Conservation (phyloP, 2,113 vertebrate species). For the Corynorhinus townsendii region DNA sequence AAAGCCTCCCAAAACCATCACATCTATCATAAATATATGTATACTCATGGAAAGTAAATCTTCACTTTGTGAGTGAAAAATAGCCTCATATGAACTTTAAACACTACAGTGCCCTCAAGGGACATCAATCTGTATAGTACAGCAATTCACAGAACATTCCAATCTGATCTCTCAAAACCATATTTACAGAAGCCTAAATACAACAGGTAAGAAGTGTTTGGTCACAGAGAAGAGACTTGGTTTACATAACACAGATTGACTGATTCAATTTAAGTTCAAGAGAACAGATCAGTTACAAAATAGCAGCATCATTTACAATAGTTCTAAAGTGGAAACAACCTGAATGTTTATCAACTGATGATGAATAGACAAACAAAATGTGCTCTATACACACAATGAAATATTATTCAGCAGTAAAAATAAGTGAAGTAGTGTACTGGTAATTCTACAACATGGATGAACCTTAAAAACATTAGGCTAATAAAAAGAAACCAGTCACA, state of each 20-base stretch:
- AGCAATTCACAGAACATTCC: neutral
- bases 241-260: neutral
- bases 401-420: neutral
- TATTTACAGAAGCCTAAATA: neutral
- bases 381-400: neutral
- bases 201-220: neutral
- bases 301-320: neutral
- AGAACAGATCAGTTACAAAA: neutral
- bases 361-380: neutral
- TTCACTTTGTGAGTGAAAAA: neutral
- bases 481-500: neutral
- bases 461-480: neutral
- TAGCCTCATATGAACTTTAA: neutral
- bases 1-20: neutral
- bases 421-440: neutral
- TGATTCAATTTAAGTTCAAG: neutral
- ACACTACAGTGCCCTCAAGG: neutral
- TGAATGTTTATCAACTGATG: neutral
- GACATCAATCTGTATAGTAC: neutral
- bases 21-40: neutral
- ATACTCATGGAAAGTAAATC: neutral
- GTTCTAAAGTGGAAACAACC: neutral
- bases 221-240: neutral
- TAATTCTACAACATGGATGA: neutral
- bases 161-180: neutral